phyloP scores from a whole-genome alignment of 2,888 invertebrate species.

The Drosophila paramelanica region DNA sequence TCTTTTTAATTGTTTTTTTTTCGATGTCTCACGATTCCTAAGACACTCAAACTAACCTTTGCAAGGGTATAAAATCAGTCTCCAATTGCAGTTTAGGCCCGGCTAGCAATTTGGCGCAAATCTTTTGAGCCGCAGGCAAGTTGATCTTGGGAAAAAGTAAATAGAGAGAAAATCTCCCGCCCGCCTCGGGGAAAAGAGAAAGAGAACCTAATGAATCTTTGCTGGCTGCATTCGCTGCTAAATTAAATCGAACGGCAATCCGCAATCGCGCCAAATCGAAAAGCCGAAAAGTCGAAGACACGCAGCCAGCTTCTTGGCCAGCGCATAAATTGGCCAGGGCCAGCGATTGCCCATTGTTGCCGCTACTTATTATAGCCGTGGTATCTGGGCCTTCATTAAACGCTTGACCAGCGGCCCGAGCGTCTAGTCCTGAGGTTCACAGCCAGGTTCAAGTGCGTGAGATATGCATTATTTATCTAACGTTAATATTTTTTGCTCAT shows the following conservation, averaged over 20 bases:
- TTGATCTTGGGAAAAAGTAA: conserved; percentile 78
- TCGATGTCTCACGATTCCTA: no score
- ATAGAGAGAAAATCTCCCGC: conserved; percentile 58
- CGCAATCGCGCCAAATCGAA: conserved; percentile 75
- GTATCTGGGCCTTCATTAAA: conserved; percentile 76
- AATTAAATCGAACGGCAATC: conserved; percentile 63
- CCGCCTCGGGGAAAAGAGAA: background rate
- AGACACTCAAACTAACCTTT: background rate
- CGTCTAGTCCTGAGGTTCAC: conserved; percentile 39
- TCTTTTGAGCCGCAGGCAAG: conserved; percentile 54
- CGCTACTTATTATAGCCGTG: conserved; percentile 68
- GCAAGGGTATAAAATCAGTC: conserved; percentile 3
- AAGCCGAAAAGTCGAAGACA: conserved; percentile 37
- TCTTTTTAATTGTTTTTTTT: no score
- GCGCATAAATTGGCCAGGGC: conserved; percentile 69
- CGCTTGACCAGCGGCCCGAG: conserved; percentile 27
- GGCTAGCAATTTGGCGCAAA: conserved; percentile 68
- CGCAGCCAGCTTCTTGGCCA: conserved; percentile 40
- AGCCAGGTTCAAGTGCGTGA: conserved; percentile 78
- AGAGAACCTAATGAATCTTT: conserved; percentile 73
- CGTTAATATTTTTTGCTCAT: conserved; percentile 64
- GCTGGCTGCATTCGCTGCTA: conserved; percentile 48
- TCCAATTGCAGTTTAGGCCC: conserved; percentile 19
- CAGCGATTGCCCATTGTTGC: conserved; percentile 42
- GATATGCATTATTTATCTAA: conserved; percentile 84